Conservation (phyloP, 2,888 invertebrate species). For the Thereva nobilitata region DNA sequence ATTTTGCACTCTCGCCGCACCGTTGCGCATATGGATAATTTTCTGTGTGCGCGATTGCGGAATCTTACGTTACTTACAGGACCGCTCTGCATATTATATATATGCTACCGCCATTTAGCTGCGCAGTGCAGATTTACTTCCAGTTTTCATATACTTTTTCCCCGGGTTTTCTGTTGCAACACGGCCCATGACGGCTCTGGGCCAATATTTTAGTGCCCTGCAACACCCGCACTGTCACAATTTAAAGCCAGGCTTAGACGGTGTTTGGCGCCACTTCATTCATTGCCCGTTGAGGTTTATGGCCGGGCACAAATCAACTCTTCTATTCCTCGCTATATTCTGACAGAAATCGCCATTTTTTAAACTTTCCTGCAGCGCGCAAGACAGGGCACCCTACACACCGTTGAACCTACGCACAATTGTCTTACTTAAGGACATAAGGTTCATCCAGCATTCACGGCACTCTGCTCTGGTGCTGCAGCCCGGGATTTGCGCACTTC, state of each 20-base stretch:
- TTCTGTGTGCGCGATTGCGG: constrained; percentile 30
- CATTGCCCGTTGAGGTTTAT: constrained; percentile 34
- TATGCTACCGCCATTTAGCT: constrained; percentile 21
- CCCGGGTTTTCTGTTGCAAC: constrained; percentile 17
- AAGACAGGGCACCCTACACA: constrained; percentile 24
- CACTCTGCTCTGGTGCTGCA: background rate
- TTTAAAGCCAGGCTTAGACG: constrained; percentile 27
- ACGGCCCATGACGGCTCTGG: constrained; percentile 26
- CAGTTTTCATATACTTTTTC: constrained; percentile 18
- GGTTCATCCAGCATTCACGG: constrained; percentile 25
- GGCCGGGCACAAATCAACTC: constrained; percentile 32
- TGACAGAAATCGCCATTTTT: constrained; percentile 28
- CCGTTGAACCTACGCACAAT: constrained; percentile 32
- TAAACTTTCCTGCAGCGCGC: constrained; percentile 1
- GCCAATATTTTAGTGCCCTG: constrained; percentile 31
- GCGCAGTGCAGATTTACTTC: constrained; percentile 26
- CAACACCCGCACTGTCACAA: constrained; percentile 35
- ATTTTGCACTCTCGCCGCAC: constrained; percentile 23
- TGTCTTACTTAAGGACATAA: constrained; percentile 34
- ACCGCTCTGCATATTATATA: constrained; percentile 1
- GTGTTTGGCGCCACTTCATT: constrained; percentile 34
- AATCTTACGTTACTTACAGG: background rate
- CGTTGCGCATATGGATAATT: background rate
- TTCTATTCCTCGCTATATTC: constrained; percentile 29
- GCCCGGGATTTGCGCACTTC: constrained; percentile 10